Base-by-base conservation (phyloP, 2,888 invertebrate genomes). In the Nemoura dubitans region DNA sequence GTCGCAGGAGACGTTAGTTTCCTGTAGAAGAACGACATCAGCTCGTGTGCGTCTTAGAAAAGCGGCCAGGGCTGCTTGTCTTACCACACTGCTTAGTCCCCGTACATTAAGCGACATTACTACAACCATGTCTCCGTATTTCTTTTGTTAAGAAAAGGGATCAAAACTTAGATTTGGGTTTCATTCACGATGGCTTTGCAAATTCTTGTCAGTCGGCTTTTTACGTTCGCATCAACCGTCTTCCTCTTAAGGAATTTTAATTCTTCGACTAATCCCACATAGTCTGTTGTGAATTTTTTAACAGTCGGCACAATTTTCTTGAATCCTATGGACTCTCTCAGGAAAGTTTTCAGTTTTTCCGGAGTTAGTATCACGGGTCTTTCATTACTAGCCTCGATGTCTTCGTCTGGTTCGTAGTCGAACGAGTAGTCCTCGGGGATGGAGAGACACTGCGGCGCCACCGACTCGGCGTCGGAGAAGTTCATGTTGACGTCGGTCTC, bases 161-260 rank as follows among this genome's bases (percentile, higher is more conserved):
- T n/a, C n/a, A 36, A 36, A 36, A 10, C 36, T 26, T 25, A 25
- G 3, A 77, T 26, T 77, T 26, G 25, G 6, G 77, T 25, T 16
- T 77, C 77, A 16, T n/a, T 26, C 26, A 26, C 26, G 21, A 77
- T 77, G 77, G 77, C n/a, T 77, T 77, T 77, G 5, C n/a, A 26
- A 7, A 77, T 77, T 26, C 77, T n/a, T 77, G 77, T 26, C 5
- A 77, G n/a, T 77, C 77, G 77, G n/a, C 26, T 77, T 77, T 77
- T 77, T 5, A 77, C 25, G 77, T 77, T 77, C 5, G n/a, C 26
- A 21, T 77, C 77, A 5, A 25, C 25, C 5, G 77, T 77, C 5
- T 77, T 77, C 16, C 5, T 5, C 6, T 5, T 3, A 6, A 7
- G 25, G 26, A 25, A 25, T 16, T 77, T 26, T 25, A 77, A 26